Conservation (phyloP, 2,797 vertebrate species). For the Harpagifer antarcticus region DNA sequence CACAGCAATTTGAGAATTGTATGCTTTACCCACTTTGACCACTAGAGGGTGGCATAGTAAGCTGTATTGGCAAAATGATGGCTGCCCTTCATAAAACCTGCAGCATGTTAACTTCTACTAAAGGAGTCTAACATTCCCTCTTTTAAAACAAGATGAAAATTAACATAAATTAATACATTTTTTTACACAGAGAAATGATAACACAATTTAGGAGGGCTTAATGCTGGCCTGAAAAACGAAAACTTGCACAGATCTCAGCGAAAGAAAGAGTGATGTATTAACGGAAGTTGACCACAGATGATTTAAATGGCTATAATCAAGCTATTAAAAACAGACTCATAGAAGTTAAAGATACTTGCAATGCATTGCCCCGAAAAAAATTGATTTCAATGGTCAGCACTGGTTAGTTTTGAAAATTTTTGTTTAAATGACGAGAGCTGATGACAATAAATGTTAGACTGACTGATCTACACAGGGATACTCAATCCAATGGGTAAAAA, state of each 20-base stretch:
- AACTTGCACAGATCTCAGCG: not conserved
- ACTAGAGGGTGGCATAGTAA: constrained; percentile 51
- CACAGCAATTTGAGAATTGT: not conserved
- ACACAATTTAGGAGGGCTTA: not conserved
- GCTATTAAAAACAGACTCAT: not conserved
- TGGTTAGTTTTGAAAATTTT: not conserved
- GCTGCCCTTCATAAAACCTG: not conserved
- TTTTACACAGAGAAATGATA: not conserved
- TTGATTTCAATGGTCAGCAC: not conserved
- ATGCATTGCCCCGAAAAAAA: not conserved
- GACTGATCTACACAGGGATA: not conserved
- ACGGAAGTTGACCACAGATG: no score
- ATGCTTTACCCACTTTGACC: constrained; percentile 21
- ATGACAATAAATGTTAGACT: not conserved
- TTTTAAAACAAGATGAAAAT: not conserved
- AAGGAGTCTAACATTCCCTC: not conserved
- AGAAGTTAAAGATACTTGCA: no score
- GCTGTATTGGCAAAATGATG: not conserved
- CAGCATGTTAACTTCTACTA: not conserved
- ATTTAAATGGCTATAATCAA: not conserved
- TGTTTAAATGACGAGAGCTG: not conserved
- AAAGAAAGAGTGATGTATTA: no score
- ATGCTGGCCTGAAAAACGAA: not conserved
- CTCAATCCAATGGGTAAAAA: constrained; percentile 7
- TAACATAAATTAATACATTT: not conserved